Base-by-base conservation (phyloP, 2,113 vertebrate genomes). In the Panthera leo region DNA sequence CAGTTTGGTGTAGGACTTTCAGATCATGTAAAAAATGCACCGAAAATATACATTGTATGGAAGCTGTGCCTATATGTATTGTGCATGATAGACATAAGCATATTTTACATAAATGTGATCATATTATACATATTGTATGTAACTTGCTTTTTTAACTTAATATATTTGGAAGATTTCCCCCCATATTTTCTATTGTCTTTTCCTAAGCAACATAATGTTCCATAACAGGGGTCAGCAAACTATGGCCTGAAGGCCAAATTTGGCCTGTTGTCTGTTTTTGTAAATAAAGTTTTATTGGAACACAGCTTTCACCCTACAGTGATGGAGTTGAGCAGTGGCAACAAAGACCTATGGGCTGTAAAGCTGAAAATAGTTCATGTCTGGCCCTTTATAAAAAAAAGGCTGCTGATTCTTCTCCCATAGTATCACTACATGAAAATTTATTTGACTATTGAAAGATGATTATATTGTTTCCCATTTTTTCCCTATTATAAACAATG, bases 281-380 rank as follows among this genome's bases (percentile, higher is more conserved):
- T 84, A 95, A 93, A 94, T 42, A 75, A 12, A 86, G 39, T 70
- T 58, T 95, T 45, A 65, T 39, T 71, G 82, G 67, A 89, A 92
- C 11, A 51, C 10, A 83, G 21, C 7, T 90, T 79, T 88, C 39
- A 53, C 48, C 58, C 80, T 75, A 36, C 7, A 21, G 39, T 39
- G 29, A 51, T 23, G 86, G 36, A 61, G 25, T 10, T 63, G 9
- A 67, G 3, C 11, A 68, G 58, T 34, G 89, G 48, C 10, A 36
- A 29, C 19, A 71, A 48, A 96, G 15, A 55, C 5, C 25, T 63
- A 39, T 14, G 55, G 9, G 18, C 55, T 36, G 2, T 48, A 73
- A 80, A 76, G 34, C 2, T 21, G 34, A 76, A 73, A n/a, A 39
- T 58, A 58, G 51, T 67, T 87, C 90, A 21, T 79, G 39, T 65